Base-by-base conservation (phyloP, 2,888 invertebrate species). In the Dynastes maya region DNA sequence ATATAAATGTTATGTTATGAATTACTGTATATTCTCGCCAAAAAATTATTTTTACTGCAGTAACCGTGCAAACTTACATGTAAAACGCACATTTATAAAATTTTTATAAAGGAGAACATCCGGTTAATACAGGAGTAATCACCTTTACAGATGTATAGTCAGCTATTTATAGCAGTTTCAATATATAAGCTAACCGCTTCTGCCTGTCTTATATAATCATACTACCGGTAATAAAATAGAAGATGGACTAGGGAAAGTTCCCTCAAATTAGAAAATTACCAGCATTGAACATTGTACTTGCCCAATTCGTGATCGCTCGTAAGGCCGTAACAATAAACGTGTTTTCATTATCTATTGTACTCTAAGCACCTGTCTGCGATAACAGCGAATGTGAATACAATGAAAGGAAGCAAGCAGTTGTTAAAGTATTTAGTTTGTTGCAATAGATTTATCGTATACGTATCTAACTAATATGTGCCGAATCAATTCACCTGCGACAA, bases 301-400 rank as follows among this genome's bases (percentile, higher is more conserved):
- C 53, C 53, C 53, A 53, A 53, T 53, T 53, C 53, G 16, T 6
- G 8, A 53, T 16, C 53, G 16, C 5, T n/a, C n/a, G 16, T 16
- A n/a, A 53, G 53, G n/a, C 53, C 16, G 16, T 53, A 53, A 13
- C 16, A n/a, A n/a, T 16, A 16, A 40, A 37, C 5, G 65, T 71
- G 29, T 71, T 32, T 55, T 37, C 70, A 71, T 71, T 71, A 71
- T 71, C 29, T 55, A 71, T 71, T 71, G 70, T 71, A 16, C 40
- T 53, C 55, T 29, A 27, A 32, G 55, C 55, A 71, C 70, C 70
- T 71, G 70, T 16, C 70, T 1, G 16, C 29, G 70, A 71, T 71
- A 71, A 55, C 70, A 71, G 37, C 29, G 29, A 16, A 27, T 32
- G 55, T 55, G 70, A 71, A 71, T 71, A 71, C 55, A 71, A 71